phyloP scores from a whole-genome alignment of 2,888 invertebrate species.

The Bibio marci region DNA sequence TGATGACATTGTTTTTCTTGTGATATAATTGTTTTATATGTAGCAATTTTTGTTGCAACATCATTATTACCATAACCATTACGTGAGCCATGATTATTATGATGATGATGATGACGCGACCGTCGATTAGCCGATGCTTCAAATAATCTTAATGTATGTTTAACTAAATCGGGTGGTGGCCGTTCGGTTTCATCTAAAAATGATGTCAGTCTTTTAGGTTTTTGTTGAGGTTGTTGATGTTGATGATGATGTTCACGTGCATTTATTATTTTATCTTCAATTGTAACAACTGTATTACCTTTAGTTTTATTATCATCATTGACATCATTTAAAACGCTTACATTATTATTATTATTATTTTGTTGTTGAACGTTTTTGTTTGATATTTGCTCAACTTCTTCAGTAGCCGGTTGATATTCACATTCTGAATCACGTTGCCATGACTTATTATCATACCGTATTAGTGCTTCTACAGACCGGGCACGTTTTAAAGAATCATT shows the following conservation, averaged over 20 bases:
- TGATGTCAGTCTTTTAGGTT: slow-evolving; percentile 42
- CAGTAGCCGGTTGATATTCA: background rate
- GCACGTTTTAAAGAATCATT: slow-evolving; percentile 62
- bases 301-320: background rate
- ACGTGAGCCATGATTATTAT: slow-evolving; percentile 19
- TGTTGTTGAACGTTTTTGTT: background rate
- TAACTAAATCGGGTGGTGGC: slow-evolving; percentile 79
- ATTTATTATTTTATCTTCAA: slow-evolving; percentile 27
- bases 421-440: slow-evolving; percentile 17
- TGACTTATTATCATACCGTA: slow-evolving; percentile 39
- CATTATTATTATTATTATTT: background rate
- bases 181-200: slow-evolving; percentile 57
- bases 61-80: slow-evolving; percentile 27
- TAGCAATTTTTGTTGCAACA: slow-evolving; percentile 45
- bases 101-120: slow-evolving; percentile 29
- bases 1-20: slow-evolving; percentile 33
- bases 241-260: slow-evolving; percentile 25
- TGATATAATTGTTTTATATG: slow-evolving; percentile 43
- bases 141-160: slow-evolving; percentile 69
- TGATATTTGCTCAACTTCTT: slow-evolving; percentile 1
- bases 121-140: slow-evolving; percentile 45
- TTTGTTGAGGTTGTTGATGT: slow-evolving; percentile 24
- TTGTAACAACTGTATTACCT: slow-evolving; percentile 1
- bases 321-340: slow-evolving; percentile 1
- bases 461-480: slow-evolving; percentile 68